Evolutionary conservation across 1,140 invertebrate species (phyloP), one percentile per base, ranked within the genome.

Genomic region (Papilio polytes): DNA sequence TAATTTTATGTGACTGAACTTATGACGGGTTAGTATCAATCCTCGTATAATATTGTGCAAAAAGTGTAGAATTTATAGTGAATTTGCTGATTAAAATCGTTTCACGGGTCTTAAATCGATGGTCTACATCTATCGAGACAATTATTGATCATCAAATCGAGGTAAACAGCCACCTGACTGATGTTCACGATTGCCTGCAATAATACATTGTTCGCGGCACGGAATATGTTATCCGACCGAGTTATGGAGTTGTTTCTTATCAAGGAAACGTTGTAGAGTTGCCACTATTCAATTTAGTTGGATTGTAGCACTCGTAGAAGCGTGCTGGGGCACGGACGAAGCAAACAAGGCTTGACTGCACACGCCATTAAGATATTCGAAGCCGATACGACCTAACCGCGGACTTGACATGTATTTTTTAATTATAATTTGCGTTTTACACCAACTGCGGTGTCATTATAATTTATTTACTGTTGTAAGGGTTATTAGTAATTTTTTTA

Each of bases 131-230:
- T 46, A 79, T 46, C 31, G 81, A 70, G 74, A 86, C 80, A 87
- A 88, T 89, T 86, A 89, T 88, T 85, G 87, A 89, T 86, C 85
- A 86, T 84, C 84, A 88, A 85, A 87, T 87, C 85, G 84, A 84
- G 85, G 86, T 74, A 89, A 87, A 87, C 85, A 85, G 74, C 83
- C 87, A 85, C 82, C 84, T 86, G 85, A 80, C 85, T 66, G 84
- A 78, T 81, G 79, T 80, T 84, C 81, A 83, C 85, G 85, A 89
- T 86, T 88, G 84, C 84, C 86, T 85, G n/a, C 85, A 84, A n/a
- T n/a, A 88, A 87, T 85, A 84, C 86, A 87, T 85, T 80, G 84
- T 86, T 83, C 74, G 66, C 74, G 78, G 85, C 88, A 89, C 88
- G 88, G 83, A 88, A 88, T 76, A 83, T 82, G 79, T 78, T 82